These are phyloP conservation scores for Penaeus vannamei DNA, from an alignment of 1,140 invertebrate species.

Conservation along the genomic window DNA sequence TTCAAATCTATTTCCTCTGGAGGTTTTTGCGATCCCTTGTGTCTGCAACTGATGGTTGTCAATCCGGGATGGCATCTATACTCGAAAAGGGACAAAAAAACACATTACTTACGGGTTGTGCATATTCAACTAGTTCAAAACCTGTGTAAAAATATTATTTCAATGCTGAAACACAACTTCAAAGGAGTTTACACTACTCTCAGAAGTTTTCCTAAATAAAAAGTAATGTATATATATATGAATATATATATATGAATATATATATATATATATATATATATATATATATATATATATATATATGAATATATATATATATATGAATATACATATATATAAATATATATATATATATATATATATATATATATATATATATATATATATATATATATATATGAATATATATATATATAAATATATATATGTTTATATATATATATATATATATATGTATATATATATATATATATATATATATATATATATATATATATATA, in stretches of 20 bases:
- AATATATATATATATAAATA: not conserved
- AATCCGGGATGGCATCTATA: slow-evolving; percentile 23
- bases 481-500: not conserved
- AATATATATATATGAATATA: not conserved
- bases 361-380: too few species aligned
- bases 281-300: not conserved
- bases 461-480: slow-evolving; percentile 9
- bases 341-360: not conserved
- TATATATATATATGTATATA: slow-evolving; percentile 6
- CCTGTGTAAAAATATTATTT: not conserved
- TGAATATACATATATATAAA: not conserved
- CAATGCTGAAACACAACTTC: not conserved
- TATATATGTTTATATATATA: not conserved
- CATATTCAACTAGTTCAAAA: not conserved
- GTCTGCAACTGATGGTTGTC: slow-evolving; percentile 2
- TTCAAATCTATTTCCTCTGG: slow-evolving; percentile 57
- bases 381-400: not conserved
- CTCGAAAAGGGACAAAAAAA: not conserved
- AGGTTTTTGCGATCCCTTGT: slow-evolving; percentile 22
- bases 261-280: not conserved
- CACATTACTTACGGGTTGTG: not conserved
- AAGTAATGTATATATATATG: not conserved
- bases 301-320: not conserved
- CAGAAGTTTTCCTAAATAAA: not conserved
- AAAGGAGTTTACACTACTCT: not conserved